phyloP scores from a whole-genome alignment of 2,113 vertebrate genomes.

The Psittacus erithacus region DNA sequence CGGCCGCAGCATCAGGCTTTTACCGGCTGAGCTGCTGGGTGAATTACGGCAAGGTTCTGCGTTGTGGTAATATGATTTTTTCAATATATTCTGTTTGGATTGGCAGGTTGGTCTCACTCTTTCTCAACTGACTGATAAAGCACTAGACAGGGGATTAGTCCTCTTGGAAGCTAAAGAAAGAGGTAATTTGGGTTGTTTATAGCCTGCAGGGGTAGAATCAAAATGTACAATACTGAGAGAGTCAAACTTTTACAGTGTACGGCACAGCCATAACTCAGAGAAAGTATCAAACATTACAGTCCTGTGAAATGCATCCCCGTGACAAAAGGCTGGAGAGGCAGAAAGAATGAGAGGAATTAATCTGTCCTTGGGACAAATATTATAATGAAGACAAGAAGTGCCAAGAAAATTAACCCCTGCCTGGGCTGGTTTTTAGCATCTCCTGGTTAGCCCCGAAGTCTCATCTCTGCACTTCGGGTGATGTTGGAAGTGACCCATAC shows the following conservation, averaged over 20 bases:
- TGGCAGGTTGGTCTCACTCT: conserved; percentile 68
- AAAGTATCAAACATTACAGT: conserved; percentile 1
- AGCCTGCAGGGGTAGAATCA: conserved; percentile 67
- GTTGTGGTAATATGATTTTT: conserved; percentile 22
- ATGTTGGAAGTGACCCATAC: neutral
- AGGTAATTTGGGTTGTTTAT: conserved; percentile 72
- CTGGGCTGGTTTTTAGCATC: neutral
- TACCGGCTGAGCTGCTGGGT: neutral
- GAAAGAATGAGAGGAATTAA: conserved; percentile 49
- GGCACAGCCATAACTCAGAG: conserved; percentile 31
- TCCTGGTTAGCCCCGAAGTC: neutral
- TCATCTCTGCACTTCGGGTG: rapidly evolving
- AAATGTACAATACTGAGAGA: conserved; percentile 56
- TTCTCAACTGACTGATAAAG: conserved; percentile 73
- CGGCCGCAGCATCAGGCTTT: neutral
- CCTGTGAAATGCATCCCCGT: neutral
- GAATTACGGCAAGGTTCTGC: conserved; percentile 25
- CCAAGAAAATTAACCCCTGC: neutral
- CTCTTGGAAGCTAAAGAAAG: conserved; percentile 71
- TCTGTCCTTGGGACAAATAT: conserved; percentile 53
- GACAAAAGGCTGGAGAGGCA: conserved; percentile 6
- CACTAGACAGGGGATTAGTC: conserved; percentile 70
- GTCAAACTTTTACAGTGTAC: conserved; percentile 39
- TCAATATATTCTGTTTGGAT: conserved; percentile 71
- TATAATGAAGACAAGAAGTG: conserved; percentile 53